Evolutionary conservation across 2,888 invertebrate species (phyloP).

Genomic region (Troglohyphantes excavatus): DNA sequence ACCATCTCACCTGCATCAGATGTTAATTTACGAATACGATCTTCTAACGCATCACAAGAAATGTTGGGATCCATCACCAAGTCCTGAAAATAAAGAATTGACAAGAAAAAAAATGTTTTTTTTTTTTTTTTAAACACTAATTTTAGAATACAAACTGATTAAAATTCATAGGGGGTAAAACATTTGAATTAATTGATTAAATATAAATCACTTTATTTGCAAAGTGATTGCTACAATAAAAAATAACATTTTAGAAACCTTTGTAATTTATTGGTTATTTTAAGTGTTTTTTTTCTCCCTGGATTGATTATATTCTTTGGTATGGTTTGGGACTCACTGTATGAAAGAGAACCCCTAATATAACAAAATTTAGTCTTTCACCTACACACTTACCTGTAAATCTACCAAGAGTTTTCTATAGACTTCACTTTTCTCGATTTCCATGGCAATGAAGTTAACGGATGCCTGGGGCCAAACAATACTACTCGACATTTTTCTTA

Average conservation of each 20-base stretch:
- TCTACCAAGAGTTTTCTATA: constrained; percentile 63
- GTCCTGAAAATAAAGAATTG: constrained; percentile 47
- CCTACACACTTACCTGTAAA: constrained; percentile 59
- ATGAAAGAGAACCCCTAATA: no score
- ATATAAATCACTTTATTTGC: neutral
- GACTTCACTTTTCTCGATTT: constrained; percentile 71
- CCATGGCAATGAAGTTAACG: constrained; percentile 43
- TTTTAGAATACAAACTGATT: no score
- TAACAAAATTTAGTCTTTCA: no score
- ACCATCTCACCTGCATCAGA: constrained; percentile 45
- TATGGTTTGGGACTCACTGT: no score
- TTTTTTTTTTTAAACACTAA: neutral
- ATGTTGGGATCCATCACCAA: constrained; percentile 63
- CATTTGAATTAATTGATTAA: no score
- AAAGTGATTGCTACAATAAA: neutral
- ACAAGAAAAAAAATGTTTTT: neutral
- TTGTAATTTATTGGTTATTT: neutral
- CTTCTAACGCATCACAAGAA: constrained; percentile 68
- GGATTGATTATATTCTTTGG: no score
- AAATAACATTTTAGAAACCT: neutral
- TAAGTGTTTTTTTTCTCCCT: no score
- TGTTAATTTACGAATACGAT: constrained; percentile 65
- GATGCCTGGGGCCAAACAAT: constrained; percentile 52
- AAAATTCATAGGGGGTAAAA: no score
- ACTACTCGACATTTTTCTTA: constrained; percentile 43